Percentiles rank a stretch among this genome's conserved stretches.
Evolutionary conservation across 2,797 vertebrate genomes (phyloP).

Genomic region (Ctenopoma multispine): DNA sequence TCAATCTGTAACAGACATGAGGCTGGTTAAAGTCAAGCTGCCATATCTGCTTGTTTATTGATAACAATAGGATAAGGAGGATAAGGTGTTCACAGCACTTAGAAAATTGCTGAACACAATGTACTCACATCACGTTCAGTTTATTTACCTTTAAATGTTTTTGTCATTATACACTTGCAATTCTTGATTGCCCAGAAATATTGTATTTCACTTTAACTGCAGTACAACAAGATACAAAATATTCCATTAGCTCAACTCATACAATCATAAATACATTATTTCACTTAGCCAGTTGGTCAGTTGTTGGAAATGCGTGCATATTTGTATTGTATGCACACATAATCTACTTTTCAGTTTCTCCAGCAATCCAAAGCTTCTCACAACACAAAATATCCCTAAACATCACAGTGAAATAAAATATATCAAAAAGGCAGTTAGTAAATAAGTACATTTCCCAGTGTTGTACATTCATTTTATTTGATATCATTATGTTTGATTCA

Average conservation of each 20-base stretch:
- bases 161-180: not conserved
- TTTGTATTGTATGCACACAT: not conserved
- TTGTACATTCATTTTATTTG: constrained; percentile 47
- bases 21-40: constrained; percentile 4
- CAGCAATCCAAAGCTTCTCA: constrained; percentile 4
- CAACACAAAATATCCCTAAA: constrained; percentile 38
- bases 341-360: constrained; percentile 20
- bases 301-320: constrained; percentile 8
- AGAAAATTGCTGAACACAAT: too few relatives aligned
- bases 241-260: too few relatives aligned
- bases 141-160: not conserved
- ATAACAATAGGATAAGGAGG: not conserved
- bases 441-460: constrained; percentile 39
- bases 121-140: not conserved
- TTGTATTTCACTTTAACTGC: too few relatives aligned
- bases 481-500: constrained; percentile 27
- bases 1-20: constrained; percentile 94
- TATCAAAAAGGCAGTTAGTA: constrained; percentile 39
- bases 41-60: not conserved
- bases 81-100: not conserved
- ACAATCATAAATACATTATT: constrained; percentile 15
- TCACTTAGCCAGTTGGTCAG: constrained; percentile 5
- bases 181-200: not conserved
- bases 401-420: constrained; percentile 32
- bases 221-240: too few relatives aligned